Evolutionary conservation across 2,888 invertebrate genomes (phyloP).

Genomic region (Meiosimyza platycephala): DNA sequence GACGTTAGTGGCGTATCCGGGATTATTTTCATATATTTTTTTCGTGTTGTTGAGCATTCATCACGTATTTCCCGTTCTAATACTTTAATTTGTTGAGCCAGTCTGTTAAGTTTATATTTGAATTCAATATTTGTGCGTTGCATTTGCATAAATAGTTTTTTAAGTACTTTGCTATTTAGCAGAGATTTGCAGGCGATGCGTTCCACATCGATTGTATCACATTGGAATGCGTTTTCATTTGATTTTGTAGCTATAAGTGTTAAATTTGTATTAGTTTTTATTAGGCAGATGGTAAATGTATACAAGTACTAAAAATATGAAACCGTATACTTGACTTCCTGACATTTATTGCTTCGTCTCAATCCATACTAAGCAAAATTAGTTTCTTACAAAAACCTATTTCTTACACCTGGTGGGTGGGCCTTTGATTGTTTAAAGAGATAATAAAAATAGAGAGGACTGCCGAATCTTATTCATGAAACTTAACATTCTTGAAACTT

Average conservation of each 20-base stretch:
- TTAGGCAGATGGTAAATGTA: no score
- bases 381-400: no score
- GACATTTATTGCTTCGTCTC: no score
- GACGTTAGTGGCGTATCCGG: slow-evolving; percentile 38
- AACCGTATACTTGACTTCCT: no score
- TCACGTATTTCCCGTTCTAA: slow-evolving; percentile 37
- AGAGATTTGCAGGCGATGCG: slow-evolving; percentile 36
- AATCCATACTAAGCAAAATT: no score
- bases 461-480: no score
- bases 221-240: neutral
- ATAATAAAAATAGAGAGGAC: no score
- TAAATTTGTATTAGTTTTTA: no score
- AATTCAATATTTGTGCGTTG: slow-evolving; percentile 38
- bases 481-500: no score
- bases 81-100: slow-evolving; percentile 33
- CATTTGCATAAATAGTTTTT: slow-evolving; percentile 37
- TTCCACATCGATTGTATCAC: slow-evolving; percentile 35
- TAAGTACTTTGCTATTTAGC: slow-evolving; percentile 35
- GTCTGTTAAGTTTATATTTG: slow-evolving; percentile 39
- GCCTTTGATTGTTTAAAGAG: no score
- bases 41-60: slow-evolving; percentile 20
- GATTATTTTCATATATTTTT: slow-evolving; percentile 42
- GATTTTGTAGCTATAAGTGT: neutral
- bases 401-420: no score
- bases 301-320: no score